These are phyloP conservation scores for Cyclargus thomasi DNA, from an alignment of 1,140 invertebrate species.

Conservation along the genomic window DNA sequence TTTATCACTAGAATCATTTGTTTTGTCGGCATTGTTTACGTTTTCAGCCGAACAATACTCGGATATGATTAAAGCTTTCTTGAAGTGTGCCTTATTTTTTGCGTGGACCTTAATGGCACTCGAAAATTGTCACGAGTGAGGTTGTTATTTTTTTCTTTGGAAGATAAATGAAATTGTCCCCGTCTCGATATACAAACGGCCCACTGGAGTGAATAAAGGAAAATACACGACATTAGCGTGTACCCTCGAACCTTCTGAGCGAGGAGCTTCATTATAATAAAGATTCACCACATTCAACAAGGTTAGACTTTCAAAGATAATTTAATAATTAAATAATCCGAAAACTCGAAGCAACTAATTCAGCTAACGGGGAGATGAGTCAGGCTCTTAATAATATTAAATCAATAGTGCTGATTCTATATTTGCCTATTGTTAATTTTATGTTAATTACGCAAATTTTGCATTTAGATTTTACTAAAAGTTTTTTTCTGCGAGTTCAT, in stretches of 20 bases:
- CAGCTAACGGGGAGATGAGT: neutral
- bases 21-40: conserved; percentile 45
- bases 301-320: neutral
- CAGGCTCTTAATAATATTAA: neutral
- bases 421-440: neutral
- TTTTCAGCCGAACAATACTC: conserved; percentile 23
- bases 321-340: neutral
- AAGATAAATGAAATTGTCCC: conserved; percentile 5
- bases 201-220: neutral
- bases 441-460: no score
- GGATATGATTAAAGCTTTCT: conserved; percentile 22
- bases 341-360: conserved; percentile 3
- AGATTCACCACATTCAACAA: neutral
- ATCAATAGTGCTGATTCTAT: neutral
- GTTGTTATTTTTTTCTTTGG: conserved; percentile 7
- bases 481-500: no score
- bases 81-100: conserved; percentile 21
- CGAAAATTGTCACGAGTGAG: conserved; percentile 21
- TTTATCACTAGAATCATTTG: conserved; percentile 58
- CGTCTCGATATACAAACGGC: conserved; percentile 1
- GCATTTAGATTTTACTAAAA: no score
- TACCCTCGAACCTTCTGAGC: neutral
- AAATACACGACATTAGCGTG: neutral
- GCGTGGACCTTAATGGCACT: conserved; percentile 28
- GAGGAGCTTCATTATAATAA: neutral